Percentiles rank a stretch among this genome's conserved stretches.
phyloP scores from a whole-genome alignment of 1,140 invertebrate genomes.

The Papilio dardanus region DNA sequence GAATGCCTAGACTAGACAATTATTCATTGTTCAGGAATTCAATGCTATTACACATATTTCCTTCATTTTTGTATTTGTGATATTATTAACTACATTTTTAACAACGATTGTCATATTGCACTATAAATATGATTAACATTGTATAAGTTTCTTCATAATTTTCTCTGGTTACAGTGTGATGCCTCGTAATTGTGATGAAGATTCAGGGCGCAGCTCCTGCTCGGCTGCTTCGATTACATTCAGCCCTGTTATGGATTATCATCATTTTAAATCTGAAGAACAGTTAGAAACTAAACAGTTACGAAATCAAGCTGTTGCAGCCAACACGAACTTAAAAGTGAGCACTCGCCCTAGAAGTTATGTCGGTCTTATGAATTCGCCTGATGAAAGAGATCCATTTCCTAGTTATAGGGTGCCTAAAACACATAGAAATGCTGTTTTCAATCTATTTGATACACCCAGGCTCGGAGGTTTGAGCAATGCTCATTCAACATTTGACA shows the following conservation, averaged over 20 bases:
- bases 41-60: conserved; percentile 22
- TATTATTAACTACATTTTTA: neutral
- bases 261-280: conserved; percentile 45
- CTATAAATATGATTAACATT: neutral
- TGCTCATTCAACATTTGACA: conserved; percentile 78
- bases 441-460: conserved; percentile 67
- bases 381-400: conserved; percentile 75
- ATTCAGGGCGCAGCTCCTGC: conserved; percentile 79
- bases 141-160: neutral
- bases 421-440: conserved; percentile 61
- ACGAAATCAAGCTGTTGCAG: conserved; percentile 65
- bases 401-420: conserved; percentile 65
- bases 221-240: conserved; percentile 71
- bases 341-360: conserved; percentile 70
- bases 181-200: conserved; percentile 72
- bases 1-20: conserved; percentile 28
- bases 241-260: conserved; percentile 61
- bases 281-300: conserved; percentile 52
- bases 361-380: conserved; percentile 72
- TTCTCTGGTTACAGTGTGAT: conserved; percentile 58
- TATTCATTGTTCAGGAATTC: conserved; percentile 29
- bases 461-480: conserved; percentile 75
- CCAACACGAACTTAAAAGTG: conserved; percentile 78
- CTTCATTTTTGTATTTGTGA: conserved; percentile 1
- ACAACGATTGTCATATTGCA: neutral